Evolutionary conservation across 2,113 vertebrate species (phyloP).

Genomic region (Lota lota): DNA sequence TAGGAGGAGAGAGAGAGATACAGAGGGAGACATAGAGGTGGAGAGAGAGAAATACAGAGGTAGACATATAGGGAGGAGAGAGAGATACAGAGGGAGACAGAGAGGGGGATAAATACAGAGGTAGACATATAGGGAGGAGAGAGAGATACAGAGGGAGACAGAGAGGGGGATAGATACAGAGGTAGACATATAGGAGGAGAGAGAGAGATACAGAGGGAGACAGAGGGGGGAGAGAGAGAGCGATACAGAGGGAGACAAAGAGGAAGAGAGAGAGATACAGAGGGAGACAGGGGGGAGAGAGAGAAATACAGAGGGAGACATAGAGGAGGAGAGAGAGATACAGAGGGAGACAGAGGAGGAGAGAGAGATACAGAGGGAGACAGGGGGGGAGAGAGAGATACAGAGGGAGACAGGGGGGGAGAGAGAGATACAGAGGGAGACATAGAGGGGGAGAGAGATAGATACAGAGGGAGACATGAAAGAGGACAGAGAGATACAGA

Average conservation of each 20-base stretch:
- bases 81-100: too few species aligned
- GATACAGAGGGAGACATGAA: too few species aligned
- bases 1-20: neutral
- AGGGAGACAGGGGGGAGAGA: neutral
- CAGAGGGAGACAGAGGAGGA: slow-evolving; percentile 15
- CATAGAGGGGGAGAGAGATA: too few species aligned
- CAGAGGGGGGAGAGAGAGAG: neutral
- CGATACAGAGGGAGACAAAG: neutral
- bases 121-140: too few species aligned
- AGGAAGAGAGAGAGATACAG: too few species aligned
- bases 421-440: too few species aligned
- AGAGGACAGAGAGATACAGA: too few species aligned
- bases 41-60: neutral
- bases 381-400: slow-evolving; percentile 1
- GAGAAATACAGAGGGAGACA: neutral
- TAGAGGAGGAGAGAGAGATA: neutral
- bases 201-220: neutral
- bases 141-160: too few species aligned
- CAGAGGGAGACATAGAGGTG: slow-evolving; percentile 12
- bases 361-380: slow-evolving; percentile 9
- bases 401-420: neutral
- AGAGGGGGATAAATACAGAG: too few species aligned
- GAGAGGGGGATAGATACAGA: neutral
- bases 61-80: neutral
- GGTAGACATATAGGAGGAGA: neutral